These are phyloP conservation scores for Zaprionus tsacasi DNA, from an alignment of 1,140 invertebrate species.

Conservation along the genomic window DNA sequence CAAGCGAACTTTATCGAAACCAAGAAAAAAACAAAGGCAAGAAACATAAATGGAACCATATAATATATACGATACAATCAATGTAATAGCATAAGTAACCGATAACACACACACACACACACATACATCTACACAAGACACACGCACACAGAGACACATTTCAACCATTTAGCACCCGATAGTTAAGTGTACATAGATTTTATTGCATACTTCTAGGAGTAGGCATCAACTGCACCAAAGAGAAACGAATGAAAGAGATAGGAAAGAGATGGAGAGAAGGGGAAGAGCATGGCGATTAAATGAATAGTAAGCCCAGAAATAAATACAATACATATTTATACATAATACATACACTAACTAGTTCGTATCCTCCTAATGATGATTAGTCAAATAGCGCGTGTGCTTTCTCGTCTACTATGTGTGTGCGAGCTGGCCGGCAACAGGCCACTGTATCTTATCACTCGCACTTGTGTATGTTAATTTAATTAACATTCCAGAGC, in stretches of 20 bases:
- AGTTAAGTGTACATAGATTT: conserved; percentile 78
- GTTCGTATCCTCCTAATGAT: conserved; percentile 27
- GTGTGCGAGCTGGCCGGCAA: conserved; percentile 11
- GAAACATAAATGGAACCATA: conserved; percentile 65
- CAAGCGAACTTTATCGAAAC: conserved; percentile 40
- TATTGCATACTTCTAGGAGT: conserved; percentile 72
- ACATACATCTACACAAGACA: conserved; percentile 18
- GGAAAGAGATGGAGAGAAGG: conserved; percentile 3
- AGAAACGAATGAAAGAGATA: not conserved
- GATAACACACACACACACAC: conserved; percentile 15
- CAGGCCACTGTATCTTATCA: conserved; percentile 15
- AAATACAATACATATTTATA: conserved; percentile 20
- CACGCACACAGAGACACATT: conserved; percentile 15
- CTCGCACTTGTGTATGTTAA: conserved; percentile 57
- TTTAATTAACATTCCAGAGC: conserved; percentile 69
- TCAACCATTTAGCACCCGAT: conserved; percentile 62
- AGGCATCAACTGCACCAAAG: conserved; percentile 68
- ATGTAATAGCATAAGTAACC: conserved; percentile 73
- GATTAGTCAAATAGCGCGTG: conserved; percentile 22
- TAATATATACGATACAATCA: conserved; percentile 71
- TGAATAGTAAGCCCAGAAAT: conserved; percentile 4
- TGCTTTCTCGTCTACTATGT: conserved; percentile 36
- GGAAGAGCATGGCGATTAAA: conserved; percentile 2
- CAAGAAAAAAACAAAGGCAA: conserved; percentile 37
- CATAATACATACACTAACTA: conserved; percentile 10